Conservation (phyloP, 2,113 vertebrate species). For the Syngnathoides biaculeatus region DNA sequence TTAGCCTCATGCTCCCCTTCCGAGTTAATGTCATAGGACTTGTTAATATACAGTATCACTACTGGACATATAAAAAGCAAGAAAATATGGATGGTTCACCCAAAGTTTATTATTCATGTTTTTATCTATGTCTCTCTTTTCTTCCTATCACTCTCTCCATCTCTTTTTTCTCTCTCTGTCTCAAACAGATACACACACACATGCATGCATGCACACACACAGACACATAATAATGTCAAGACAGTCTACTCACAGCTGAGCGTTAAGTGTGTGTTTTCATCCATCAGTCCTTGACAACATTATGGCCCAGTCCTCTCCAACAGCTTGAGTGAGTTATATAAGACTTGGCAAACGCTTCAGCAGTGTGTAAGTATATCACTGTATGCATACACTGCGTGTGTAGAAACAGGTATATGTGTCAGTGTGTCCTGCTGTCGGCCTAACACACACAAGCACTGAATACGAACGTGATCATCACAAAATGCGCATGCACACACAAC, state of each 20-base stretch:
- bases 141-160: neutral
- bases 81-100: conserved; percentile 4
- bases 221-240: neutral
- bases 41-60: conserved; percentile 22
- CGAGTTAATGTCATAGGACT: conserved; percentile 29
- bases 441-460: neutral
- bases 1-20: conserved; percentile 36
- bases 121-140: neutral
- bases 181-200: neutral
- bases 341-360: conserved; percentile 23
- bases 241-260: conserved; percentile 3
- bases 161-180: no score
- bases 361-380: conserved; percentile 21
- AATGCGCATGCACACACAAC: conserved; percentile 11
- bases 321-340: conserved; percentile 33
- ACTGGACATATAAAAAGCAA: conserved; percentile 8
- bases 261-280: conserved; percentile 19
- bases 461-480: neutral
- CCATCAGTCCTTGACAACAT: conserved; percentile 20
- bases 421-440: neutral
- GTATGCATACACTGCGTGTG: conserved; percentile 1
- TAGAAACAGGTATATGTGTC: conserved; percentile 5
- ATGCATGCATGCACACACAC: neutral
- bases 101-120: neutral
- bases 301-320: conserved; percentile 9